phyloP scores from a whole-genome alignment of 2,888 invertebrate species.

The Agonopterix arenella region DNA sequence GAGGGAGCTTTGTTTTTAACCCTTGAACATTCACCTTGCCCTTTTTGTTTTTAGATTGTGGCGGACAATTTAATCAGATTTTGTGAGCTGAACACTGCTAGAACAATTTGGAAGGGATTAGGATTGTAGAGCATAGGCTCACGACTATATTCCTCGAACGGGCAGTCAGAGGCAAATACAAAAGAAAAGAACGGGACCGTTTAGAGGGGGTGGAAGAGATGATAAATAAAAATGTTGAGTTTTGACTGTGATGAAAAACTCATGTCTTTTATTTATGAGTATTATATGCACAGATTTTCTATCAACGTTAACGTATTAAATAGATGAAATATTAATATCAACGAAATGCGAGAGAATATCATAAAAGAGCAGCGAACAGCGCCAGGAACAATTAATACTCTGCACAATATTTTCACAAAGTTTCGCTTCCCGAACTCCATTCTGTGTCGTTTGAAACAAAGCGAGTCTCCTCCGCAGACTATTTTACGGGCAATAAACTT shows the following conservation, averaged over 20 bases:
- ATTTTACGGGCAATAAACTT: conserved; percentile 57
- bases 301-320: not conserved
- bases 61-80: not conserved
- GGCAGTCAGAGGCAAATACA: too few species aligned
- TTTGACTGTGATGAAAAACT: too few species aligned
- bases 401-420: conserved; percentile 63
- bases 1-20: conserved; percentile 44
- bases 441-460: conserved; percentile 46
- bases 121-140: too few species aligned
- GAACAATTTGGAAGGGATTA: not conserved
- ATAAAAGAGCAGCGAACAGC: conserved; percentile 27
- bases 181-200: too few species aligned
- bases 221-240: too few species aligned
- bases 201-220: too few species aligned
- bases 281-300: too few species aligned
- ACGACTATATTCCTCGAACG: too few species aligned
- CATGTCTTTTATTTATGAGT: too few species aligned
- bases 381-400: conserved; percentile 53
- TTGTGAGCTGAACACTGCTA: not conserved
- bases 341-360: not conserved
- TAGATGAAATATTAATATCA: not conserved
- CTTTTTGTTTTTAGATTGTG: too few species aligned
- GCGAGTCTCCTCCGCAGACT: conserved; percentile 47
- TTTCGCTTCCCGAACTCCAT: conserved; percentile 51
- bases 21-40: conserved; percentile 16